Evolutionary conservation across 2,797 vertebrate genomes (phyloP).

Genomic region (Hoplostethus mediterraneus): DNA sequence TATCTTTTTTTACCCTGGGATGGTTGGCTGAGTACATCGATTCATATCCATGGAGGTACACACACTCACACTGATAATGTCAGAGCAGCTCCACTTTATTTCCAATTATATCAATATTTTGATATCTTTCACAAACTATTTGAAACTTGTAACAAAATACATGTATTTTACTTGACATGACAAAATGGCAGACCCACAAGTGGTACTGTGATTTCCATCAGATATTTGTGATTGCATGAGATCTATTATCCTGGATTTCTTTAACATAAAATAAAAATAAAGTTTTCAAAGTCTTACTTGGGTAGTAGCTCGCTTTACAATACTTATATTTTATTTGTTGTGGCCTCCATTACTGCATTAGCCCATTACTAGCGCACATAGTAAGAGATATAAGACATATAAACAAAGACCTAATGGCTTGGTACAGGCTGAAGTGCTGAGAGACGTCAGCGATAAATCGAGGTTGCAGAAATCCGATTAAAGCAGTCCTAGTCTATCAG

Average conservation of each 20-base stretch:
- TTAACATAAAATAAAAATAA: not conserved
- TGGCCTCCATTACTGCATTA: not conserved
- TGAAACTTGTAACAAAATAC: not conserved
- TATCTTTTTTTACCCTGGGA: too few species aligned
- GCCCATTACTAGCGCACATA: not conserved
- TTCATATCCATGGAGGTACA: not conserved
- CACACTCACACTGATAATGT: too few species aligned
- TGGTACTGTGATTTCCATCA: constrained; percentile 6
- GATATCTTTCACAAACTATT: not conserved
- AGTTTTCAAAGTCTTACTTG: not conserved
- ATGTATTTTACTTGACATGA: constrained; percentile 10
- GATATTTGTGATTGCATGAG: constrained; percentile 7
- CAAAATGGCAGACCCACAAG: constrained; percentile 61
- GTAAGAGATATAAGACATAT: constrained; percentile 2
- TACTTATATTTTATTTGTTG: not conserved
- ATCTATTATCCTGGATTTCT: not conserved
- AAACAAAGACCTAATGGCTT: constrained; percentile 24
- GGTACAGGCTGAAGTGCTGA: not conserved
- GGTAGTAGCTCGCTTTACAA: not conserved
- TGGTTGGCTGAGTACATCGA: not conserved
- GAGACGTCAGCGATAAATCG: not conserved
- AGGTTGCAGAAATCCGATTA: not conserved
- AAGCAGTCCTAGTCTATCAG: not conserved
- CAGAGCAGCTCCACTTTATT: not conserved
- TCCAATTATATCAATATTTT: not conserved